Evolutionary conservation across 2,797 vertebrate genomes (phyloP), one percentile per base, ranked within the genome.

Genomic region (Lateolabrax maculatus): DNA sequence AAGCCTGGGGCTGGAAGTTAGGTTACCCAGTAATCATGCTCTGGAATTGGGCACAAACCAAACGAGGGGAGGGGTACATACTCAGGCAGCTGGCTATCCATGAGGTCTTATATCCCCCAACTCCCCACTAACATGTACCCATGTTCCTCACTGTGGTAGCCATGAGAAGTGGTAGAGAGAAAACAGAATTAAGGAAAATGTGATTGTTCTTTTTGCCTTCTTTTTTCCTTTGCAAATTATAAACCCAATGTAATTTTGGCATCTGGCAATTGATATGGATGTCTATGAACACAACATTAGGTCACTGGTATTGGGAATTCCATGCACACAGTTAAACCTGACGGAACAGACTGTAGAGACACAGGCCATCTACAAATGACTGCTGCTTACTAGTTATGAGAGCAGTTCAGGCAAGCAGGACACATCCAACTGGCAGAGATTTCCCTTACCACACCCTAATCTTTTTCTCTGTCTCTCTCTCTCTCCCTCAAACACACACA

Each of bases 381-480:
- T 88, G 70, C 75, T 80, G 72, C 79, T 86, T 70, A 80, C 68
- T 80, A 80, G 82, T 76, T 85, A 79, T 68, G 84, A 84, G 79
- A 87, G 80, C 80, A 87, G 90, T 86, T 85, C 51, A 88, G 80
- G 76, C 73, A 87, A 89, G 83, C 79, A 87, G 81, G 87, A 90
- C 81, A 90, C 78, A 89, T 92, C 89, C 87, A 92, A 93, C 83
- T 92, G 90, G 90, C 90, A 92, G 83, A 79, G 68, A 89, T 87
- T 70, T 80, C 84, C 71, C 84, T 90, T 58, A 90, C 93, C 94
- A 93, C 94, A 92, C 94, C 94, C 93, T 91, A 84, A 90, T 90
- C 84, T 80, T 80, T 73, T 80, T 79, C 80, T 84, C 49, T 71
- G 34, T 79, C 78, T 65, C 61, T 58, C 66, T 37, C 52, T 29